These are phyloP conservation scores for Chloropsis cyanopogon DNA, from an alignment of 2,113 vertebrate genomes.

Conservation along the genomic window DNA sequence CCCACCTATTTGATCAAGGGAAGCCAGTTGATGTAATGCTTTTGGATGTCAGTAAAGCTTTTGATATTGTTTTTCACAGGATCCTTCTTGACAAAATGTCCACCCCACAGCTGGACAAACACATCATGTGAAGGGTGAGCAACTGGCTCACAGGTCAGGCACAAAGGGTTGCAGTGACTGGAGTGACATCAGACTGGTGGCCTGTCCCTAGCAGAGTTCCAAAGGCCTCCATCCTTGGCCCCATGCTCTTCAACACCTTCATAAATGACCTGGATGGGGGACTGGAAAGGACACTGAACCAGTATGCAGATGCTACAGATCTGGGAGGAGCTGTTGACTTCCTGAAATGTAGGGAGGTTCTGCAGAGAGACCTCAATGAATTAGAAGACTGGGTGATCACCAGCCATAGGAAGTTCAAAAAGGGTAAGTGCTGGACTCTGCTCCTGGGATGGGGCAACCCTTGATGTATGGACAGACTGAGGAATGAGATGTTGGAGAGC, in stretches of 20 bases:
- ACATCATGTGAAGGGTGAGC: neutral
- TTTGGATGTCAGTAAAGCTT: neutral
- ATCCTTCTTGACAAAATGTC: neutral
- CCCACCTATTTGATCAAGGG: neutral
- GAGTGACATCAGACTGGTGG: neutral
- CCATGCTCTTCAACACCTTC: neutral
- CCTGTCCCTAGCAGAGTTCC: accelerated
- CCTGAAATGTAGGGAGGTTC: neutral
- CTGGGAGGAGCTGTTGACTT: neutral
- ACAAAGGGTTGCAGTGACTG: neutral
- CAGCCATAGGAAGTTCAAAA: neutral
- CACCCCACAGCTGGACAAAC: neutral
- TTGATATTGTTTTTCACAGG: neutral
- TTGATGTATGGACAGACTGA: neutral
- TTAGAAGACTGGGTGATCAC: neutral
- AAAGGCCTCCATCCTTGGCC: neutral
- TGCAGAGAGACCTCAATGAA: too few species aligned
- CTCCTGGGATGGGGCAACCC: neutral
- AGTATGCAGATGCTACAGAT: neutral
- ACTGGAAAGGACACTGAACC: neutral
- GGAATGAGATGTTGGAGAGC: neutral
- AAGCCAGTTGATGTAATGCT: neutral
- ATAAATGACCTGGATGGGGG: neutral
- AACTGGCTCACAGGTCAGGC: neutral
- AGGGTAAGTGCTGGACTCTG: neutral